Evolutionary conservation across 2,888 invertebrate species (phyloP), one percentile per base, ranked within the genome.

Genomic region (Pegoplata infirma): DNA sequence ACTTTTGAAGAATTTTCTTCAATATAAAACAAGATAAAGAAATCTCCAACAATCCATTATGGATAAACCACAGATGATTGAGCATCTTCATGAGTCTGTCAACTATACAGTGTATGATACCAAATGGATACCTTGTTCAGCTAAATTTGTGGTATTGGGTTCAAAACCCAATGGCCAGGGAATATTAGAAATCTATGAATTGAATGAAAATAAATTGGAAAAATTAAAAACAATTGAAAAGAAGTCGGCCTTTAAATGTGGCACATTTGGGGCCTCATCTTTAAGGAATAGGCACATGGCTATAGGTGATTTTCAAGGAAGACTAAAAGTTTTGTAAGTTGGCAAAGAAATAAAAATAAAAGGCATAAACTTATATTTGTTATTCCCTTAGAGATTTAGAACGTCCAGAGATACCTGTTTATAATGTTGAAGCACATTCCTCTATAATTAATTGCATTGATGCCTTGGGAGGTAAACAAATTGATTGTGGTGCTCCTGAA

Each of bases 41-140:
- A n/a, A n/a, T n/a, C n/a, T n/a, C n/a, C n/a, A 25, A 12, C 1
- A 5, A 1, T 16, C 12, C 12, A 82, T 67, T 21, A 91, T 95
- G 89, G 94, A 95, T 80, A 97, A 96, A 83, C 97, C 98, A 0
- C 97, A 97, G 90, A 94, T 98, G 84, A 96, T 98, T 83, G 93
- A 95, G 72, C 97, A 98, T 86, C 92, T 94, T 36, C 95, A 97
- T 85, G 94, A 95, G 87, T 91, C 93, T 19, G 89, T 97, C 1
- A 93, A 95, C 86, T 98, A 95, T 89, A 96, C 96, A 0, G 89
- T 97, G 21, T 97, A 96, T 88, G 98, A 98, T 86, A 93, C 94
- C n/a, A 96, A 96, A 90, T 98, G 98, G 98, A 94, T 98, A 84
- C 98, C 98, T 0, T 94, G 95, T 86, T 97, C 97, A 3, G 96